Evolutionary conservation across 1,140 invertebrate species (phyloP).

Genomic region (Tetraneura akinire): DNA sequence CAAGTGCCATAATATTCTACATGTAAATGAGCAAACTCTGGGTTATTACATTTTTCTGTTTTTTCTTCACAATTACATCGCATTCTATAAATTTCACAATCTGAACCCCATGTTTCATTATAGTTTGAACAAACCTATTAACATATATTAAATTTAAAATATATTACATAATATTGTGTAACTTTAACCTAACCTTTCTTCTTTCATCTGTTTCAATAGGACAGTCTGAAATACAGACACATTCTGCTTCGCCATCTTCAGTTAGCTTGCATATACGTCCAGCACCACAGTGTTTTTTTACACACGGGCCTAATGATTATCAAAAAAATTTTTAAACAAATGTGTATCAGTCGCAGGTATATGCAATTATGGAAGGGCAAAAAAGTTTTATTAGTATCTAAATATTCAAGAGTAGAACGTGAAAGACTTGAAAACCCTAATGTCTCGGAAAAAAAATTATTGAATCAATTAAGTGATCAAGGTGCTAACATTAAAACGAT

Average conservation of each 20-base stretch:
- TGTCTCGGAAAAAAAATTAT: slow-evolving; percentile 33
- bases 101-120: slow-evolving; percentile 90
- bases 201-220: slow-evolving; percentile 76
- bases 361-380: slow-evolving; percentile 46
- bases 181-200: slow-evolving; percentile 64
- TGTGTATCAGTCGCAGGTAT: slow-evolving; percentile 34
- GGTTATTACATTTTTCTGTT: slow-evolving; percentile 71
- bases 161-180: not conserved
- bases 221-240: slow-evolving; percentile 83
- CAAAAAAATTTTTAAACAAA: slow-evolving; percentile 48
- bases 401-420: slow-evolving; percentile 45
- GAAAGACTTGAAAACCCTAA: slow-evolving; percentile 33
- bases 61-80: slow-evolving; percentile 82
- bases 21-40: slow-evolving; percentile 82
- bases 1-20: slow-evolving; percentile 90
- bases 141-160: slow-evolving; percentile 19
- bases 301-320: slow-evolving; percentile 71
- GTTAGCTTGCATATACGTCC: slow-evolving; percentile 81
- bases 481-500: slow-evolving; percentile 39
- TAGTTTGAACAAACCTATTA: slow-evolving; percentile 84
- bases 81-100: slow-evolving; percentile 89
- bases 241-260: slow-evolving; percentile 73
- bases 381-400: slow-evolving; percentile 43
- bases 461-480: slow-evolving; percentile 40
- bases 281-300: slow-evolving; percentile 83